These are phyloP conservation scores for Alsophila aescularia DNA, from an alignment of 2,888 invertebrate genomes.

Conservation along the genomic window DNA sequence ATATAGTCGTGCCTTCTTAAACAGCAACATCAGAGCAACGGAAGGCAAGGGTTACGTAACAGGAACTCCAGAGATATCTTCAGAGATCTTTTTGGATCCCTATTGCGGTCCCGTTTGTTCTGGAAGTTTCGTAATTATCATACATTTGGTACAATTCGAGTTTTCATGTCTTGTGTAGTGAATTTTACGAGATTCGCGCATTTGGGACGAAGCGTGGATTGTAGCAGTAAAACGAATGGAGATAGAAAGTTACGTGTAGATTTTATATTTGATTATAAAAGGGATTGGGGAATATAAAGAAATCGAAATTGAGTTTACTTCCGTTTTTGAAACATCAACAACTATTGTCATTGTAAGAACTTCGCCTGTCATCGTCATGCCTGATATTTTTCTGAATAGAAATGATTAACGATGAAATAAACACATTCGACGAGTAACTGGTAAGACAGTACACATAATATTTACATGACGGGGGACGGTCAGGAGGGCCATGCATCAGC, in stretches of 20 bases:
- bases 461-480: too few relatives aligned
- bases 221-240: slow-evolving; percentile 2
- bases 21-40: slow-evolving; percentile 5
- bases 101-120: slow-evolving; percentile 15
- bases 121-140: slow-evolving; percentile 28
- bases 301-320: too few relatives aligned
- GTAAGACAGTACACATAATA: too few relatives aligned
- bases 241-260: slow-evolving; percentile 4
- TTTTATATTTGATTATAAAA: neutral
- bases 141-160: slow-evolving; percentile 18
- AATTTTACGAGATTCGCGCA: slow-evolving; percentile 9
- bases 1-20: slow-evolving; percentile 2
- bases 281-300: neutral
- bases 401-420: too few relatives aligned
- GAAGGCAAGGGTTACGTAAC: slow-evolving; percentile 12
- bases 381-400: too few relatives aligned
- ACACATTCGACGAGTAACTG: too few relatives aligned
- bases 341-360: too few relatives aligned
- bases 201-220: neutral
- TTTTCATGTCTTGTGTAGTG: slow-evolving; percentile 20
- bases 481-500: too few relatives aligned
- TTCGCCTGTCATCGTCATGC: too few relatives aligned
- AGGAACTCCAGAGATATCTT: slow-evolving; percentile 13
- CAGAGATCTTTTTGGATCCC: slow-evolving; percentile 18
- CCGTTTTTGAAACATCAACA: too few relatives aligned